Evolutionary conservation across 2,888 invertebrate species (phyloP).

Genomic region (Netelia melanura): DNA sequence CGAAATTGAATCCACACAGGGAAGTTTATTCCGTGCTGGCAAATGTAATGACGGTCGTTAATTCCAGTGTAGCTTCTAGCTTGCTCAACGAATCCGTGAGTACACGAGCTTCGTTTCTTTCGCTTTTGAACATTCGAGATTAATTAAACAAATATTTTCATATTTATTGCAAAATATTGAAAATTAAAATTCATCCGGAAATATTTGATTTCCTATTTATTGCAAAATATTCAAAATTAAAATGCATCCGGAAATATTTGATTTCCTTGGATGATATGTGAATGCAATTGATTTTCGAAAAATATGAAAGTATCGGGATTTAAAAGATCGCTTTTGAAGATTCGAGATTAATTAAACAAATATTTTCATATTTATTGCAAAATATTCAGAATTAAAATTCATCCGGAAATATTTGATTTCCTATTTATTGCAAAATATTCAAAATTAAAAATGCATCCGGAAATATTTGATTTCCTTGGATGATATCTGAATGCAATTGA

Average conservation of each 20-base stretch:
- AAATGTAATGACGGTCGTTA: conserved; percentile 75
- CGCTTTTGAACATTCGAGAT: background rate
- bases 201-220: background rate
- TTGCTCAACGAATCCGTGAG: conserved; percentile 75
- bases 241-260: background rate
- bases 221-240: background rate
- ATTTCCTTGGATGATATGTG: background rate
- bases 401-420: background rate
- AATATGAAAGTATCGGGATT: background rate
- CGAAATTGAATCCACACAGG: conserved; percentile 78
- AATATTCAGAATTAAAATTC: background rate
- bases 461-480: background rate
- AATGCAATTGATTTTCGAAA: no score
- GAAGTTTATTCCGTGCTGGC: conserved; percentile 78
- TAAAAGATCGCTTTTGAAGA: background rate
- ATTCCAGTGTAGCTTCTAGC: conserved; percentile 73
- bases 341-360: background rate
- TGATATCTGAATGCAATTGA: no score
- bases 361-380: background rate
- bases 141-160: background rate
- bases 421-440: background rate
- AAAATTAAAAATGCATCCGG: background rate
- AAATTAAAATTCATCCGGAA: background rate
- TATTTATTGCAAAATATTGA: background rate
- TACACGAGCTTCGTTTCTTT: conserved; percentile 5